Percentiles rank a stretch among this genome's conserved stretches.
These are phyloP conservation scores for Aptenodytes forsteri DNA, from an alignment of 2,113 vertebrate genomes.

Conservation along the genomic window DNA sequence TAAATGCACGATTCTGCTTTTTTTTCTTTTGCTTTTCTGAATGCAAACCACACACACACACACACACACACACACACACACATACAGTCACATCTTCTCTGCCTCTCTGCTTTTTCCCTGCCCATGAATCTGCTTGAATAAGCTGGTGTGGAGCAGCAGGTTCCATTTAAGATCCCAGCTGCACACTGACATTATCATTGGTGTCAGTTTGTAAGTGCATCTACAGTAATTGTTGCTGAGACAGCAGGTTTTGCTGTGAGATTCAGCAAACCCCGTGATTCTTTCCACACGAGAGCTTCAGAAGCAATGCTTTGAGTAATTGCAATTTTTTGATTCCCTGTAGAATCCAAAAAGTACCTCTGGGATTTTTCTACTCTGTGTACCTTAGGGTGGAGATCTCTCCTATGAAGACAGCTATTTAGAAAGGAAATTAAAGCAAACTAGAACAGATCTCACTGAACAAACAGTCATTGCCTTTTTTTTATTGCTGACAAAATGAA, in stretches of 20 bases:
- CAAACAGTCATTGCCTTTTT: neutral
- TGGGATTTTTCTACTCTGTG: neutral
- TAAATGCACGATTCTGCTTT: neutral
- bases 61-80: too few species aligned
- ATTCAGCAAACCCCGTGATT: neutral
- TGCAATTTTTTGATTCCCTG: neutral
- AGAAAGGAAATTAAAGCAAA: neutral
- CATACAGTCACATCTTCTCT: neutral
- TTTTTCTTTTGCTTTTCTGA: neutral
- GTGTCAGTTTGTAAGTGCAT: slow-evolving; percentile 21
- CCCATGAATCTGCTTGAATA: neutral
- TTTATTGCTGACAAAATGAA: neutral
- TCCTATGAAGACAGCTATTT: neutral
- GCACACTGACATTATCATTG: slow-evolving; percentile 18
- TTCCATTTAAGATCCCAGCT: slow-evolving; percentile 24
- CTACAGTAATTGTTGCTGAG: slow-evolving; percentile 32
- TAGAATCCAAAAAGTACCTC: neutral
- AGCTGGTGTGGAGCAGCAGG: neutral
- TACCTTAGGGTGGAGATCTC: neutral
- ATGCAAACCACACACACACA: too few species aligned
- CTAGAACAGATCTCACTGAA: neutral
- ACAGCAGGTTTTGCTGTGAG: slow-evolving; percentile 9
- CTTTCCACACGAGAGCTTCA: neutral
- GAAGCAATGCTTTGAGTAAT: neutral
- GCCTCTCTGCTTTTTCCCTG: neutral